Evolutionary conservation across 2,113 vertebrate genomes (phyloP).

Genomic region (Caracal caracal): DNA sequence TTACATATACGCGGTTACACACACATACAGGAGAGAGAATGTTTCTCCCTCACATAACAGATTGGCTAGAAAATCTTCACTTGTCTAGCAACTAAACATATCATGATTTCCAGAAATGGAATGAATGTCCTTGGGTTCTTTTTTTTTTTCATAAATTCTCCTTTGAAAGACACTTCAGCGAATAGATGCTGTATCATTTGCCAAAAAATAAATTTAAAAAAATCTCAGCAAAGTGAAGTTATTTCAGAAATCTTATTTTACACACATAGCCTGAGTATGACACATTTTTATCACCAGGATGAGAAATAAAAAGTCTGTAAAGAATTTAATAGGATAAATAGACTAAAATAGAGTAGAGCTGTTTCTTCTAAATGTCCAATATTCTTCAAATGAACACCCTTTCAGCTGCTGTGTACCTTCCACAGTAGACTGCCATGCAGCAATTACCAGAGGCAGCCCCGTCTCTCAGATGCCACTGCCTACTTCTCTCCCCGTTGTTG

Average conservation of each 20-base stretch:
- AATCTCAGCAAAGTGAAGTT: conserved; percentile 24
- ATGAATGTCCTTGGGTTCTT: conserved; percentile 10
- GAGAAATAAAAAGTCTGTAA: conserved; percentile 36
- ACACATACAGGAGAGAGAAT: neutral
- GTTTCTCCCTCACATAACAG: neutral
- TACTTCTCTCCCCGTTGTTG: neutral
- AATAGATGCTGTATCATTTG: neutral
- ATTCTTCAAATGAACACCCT: neutral
- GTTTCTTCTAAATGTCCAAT: neutral
- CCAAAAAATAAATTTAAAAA: conserved; percentile 21
- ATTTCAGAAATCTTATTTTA: conserved; percentile 54
- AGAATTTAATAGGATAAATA: conserved; percentile 45
- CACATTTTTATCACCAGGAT: conserved; percentile 55
- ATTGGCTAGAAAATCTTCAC: neutral
- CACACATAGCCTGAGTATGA: neutral
- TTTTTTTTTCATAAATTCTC: neutral
- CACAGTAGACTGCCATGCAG: neutral
- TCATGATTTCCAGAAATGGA: conserved; percentile 47
- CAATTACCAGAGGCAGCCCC: neutral
- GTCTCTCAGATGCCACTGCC: too few relatives aligned
- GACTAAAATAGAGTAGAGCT: neutral
- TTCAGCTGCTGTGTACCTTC: neutral
- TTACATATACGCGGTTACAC: neutral
- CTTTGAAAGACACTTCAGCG: neutral
- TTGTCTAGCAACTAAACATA: conserved; percentile 36